Evolutionary conservation across 2,888 invertebrate genomes (phyloP), one percentile per base, ranked within the genome.

Genomic region (Eucera pruinosa): DNA sequence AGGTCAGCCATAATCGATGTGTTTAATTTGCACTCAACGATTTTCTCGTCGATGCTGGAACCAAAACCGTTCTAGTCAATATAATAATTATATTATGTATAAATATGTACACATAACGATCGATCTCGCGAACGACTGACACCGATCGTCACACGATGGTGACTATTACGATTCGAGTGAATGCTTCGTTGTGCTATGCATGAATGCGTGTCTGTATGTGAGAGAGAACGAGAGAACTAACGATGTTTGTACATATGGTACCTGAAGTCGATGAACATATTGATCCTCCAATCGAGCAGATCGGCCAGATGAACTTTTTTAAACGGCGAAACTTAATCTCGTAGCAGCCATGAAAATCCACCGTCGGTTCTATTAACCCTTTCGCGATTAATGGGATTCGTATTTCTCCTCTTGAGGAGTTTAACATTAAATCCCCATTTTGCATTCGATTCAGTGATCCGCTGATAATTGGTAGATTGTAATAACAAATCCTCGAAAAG

Each of bases 31-130:
- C 84, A 83, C 78, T 77, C 83, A 76, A 70, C 75, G 83, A 83
- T 78, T 72, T 67, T 69, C 68, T 80, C 78, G 83, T 80, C 81
- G 75, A 82, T 74, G 70, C 80, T 80, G 84, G 85, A 85, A 82
- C 84, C 84, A 85, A 82, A 66, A 80, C 68, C 71, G 84, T 86
- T 78, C 79, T 84, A 84, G 85, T 85, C 86, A 84, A 86, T 85
- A 86, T 27, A 20, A 43, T 55, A 43, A 81, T 86, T 78, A 70
- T 66, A 72, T 75, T 84, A 78, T 80, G 73, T 62, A 78, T 64
- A 62, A 57, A 72, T 52, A 55, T 69, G 67, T 76, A 76, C 75
- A 74, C 70, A 77, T 57, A 54, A 72, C 52, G 76, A 78, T 67
- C 76, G 81, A 80, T 74, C 69, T 78, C 64, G 70, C 50, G 60